Conservation (phyloP, 2,113 vertebrate genomes). For the Notothenia coriiceps region DNA sequence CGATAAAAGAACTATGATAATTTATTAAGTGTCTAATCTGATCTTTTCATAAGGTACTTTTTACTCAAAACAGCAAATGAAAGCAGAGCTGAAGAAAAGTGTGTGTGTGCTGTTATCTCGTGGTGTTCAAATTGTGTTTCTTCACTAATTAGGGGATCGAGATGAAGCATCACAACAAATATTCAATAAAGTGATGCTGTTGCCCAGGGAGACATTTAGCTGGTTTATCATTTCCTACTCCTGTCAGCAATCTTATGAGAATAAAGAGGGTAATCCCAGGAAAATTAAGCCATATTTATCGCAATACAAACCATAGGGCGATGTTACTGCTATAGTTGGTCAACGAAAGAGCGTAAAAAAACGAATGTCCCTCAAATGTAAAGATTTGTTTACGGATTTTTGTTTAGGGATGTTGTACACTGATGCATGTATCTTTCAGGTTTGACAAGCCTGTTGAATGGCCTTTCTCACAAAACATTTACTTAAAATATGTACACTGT, state of each 20-base stretch:
- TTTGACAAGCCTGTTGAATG: background rate
- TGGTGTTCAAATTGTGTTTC: slow-evolving; percentile 33
- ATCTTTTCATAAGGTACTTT: slow-evolving; percentile 14
- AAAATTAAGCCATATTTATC: slow-evolving; percentile 35
- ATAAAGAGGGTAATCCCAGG: slow-evolving; percentile 35
- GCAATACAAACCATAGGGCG: background rate
- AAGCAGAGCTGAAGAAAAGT: slow-evolving; percentile 9
- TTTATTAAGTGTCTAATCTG: slow-evolving; percentile 1
- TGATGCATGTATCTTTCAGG: background rate
- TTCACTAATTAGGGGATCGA: slow-evolving; percentile 53
- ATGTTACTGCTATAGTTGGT: background rate
- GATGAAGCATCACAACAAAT: slow-evolving; percentile 51
- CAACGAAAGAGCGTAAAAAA: slow-evolving; percentile 7
- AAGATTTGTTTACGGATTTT: too few species aligned
- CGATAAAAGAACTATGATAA: background rate
- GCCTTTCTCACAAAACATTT: background rate
- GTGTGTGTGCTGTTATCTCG: slow-evolving; percentile 11
- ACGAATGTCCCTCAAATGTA: background rate
- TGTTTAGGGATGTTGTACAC: background rate
- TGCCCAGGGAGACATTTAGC: slow-evolving; percentile 47
- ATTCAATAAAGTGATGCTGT: slow-evolving; percentile 17
- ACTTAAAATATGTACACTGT: background rate
- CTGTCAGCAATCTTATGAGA: slow-evolving; percentile 18
- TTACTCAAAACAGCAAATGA: slow-evolving; percentile 23
- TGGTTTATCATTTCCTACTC: slow-evolving; percentile 43